phyloP scores from a whole-genome alignment of 2,888 invertebrate genomes.

The Siphonodentalium dalli region DNA sequence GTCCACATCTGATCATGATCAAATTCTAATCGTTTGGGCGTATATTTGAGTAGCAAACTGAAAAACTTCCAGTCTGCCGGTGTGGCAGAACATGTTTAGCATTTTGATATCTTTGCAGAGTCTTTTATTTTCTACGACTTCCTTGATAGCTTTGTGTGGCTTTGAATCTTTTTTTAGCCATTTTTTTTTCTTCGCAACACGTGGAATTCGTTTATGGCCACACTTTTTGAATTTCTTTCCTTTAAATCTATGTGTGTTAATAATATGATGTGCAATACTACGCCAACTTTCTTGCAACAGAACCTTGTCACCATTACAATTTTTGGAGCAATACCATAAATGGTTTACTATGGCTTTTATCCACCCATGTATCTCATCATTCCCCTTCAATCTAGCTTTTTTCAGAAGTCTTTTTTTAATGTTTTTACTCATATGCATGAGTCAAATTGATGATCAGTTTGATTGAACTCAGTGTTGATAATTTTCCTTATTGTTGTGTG shows the following conservation, averaged over 20 bases:
- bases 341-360: too few relatives aligned
- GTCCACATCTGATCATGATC: slow-evolving; percentile 15
- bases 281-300: too few relatives aligned
- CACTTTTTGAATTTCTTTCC: slow-evolving; percentile 4
- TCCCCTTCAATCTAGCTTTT: too few relatives aligned
- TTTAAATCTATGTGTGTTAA: slow-evolving; percentile 9
- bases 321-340: too few relatives aligned
- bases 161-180: slow-evolving; percentile 18
- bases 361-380: too few relatives aligned
- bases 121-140: slow-evolving; percentile 17
- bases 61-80: slow-evolving; percentile 26
- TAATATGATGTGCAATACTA: slow-evolving; percentile 12
- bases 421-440: too few relatives aligned
- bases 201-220: slow-evolving; percentile 8
- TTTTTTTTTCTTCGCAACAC: slow-evolving; percentile 6
- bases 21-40: slow-evolving; percentile 24
- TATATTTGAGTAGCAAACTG: slow-evolving; percentile 21
- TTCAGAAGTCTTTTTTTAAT: too few relatives aligned
- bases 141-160: slow-evolving; percentile 18
- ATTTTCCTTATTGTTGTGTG: too few relatives aligned
- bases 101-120: slow-evolving; percentile 17
- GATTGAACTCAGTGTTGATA: too few relatives aligned
- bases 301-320: too few relatives aligned
- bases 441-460: too few relatives aligned
- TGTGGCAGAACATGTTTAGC: slow-evolving; percentile 26